phyloP scores from a whole-genome alignment of 2,888 invertebrate species.

The Ashinkailepas kermadecensis region DNA sequence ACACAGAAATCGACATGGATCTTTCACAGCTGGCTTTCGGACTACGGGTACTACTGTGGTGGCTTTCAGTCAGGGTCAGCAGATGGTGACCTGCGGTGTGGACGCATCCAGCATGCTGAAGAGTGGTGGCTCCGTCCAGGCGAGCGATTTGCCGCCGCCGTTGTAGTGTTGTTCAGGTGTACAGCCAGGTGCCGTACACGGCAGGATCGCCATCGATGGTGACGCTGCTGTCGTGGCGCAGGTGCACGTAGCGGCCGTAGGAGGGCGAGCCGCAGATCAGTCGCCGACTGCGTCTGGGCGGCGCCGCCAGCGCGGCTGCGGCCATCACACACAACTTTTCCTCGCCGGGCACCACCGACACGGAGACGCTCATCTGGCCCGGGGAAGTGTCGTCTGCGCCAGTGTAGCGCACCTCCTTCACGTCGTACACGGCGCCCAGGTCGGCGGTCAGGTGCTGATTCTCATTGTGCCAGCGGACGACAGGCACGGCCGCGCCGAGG shows the following conservation, averaged over 20 bases:
- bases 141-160: too few species aligned
- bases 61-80: too few species aligned
- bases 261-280: neutral
- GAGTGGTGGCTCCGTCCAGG: too few species aligned
- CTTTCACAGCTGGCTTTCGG: too few species aligned
- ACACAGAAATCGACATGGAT: too few species aligned
- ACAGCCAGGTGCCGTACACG: neutral
- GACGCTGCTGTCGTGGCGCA: neutral
- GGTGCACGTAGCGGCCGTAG: conserved; percentile 2
- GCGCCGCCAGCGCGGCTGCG: neutral
- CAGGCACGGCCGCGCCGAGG: neutral
- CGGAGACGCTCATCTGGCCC: neutral
- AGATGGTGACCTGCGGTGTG: too few species aligned
- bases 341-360: neutral
- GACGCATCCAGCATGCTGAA: too few species aligned
- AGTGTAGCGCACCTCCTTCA: neutral
- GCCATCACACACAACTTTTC: neutral
- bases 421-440: neutral
- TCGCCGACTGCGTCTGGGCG: neutral
- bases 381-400: neutral
- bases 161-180: neutral
- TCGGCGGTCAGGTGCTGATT: neutral
- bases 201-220: neutral
- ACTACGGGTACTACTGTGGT: too few species aligned
- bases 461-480: neutral